Base-by-base conservation (phyloP, 2,888 invertebrate species). In the Apodemia hepburni region DNA sequence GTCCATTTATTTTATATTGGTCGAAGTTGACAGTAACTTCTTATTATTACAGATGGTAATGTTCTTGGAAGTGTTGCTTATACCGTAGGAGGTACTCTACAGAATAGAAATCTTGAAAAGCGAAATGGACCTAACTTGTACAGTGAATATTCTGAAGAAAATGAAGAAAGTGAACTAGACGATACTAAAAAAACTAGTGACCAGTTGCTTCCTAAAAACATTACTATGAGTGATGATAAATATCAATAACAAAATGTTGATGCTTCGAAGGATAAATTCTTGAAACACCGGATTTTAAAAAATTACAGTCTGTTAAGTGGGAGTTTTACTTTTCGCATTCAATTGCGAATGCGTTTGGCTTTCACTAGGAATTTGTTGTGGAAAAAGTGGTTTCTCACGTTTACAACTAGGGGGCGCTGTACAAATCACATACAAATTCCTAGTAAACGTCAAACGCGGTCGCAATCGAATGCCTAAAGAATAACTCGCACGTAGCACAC, bases 1-100 rank as follows among this genome's bases (percentile, higher is more conserved):
- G n/a, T n/a, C n/a, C n/a, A n/a, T n/a, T n/a, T n/a, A n/a, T n/a
- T n/a, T n/a, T 42, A 42, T 3, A 29, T 5, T 42, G 42, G 3
- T 45, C 45, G 4, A 2, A 12, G 17, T 47, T 47, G 18, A 58
- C 4, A 64, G 38, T 29, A 59, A 18, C 18, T 17, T 49, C 15
- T 45, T 29, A 11, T 54, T 51, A 38, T 18, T 61, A 27, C 59
- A 67, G 69, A 63, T 64, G 64, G 54, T 11, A 64, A 64, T 42
- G 12, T 59, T 2, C 62, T 61, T 17, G 69, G 69, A 4, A 70
- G 69, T 60, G 69, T 70, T 3, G 65, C 64, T 3, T 70, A 66
- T 18, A 69, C 69, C 3, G 66, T 67, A 0, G 66, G 69, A 15
- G 66, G 67, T 27, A 70, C 69, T 5, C 54, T 70, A 18, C 62